Evolutionary conservation across 2,113 vertebrate genomes (phyloP), one percentile per base, ranked within the genome.

Genomic region (Hymenochirus boettgeri): DNA sequence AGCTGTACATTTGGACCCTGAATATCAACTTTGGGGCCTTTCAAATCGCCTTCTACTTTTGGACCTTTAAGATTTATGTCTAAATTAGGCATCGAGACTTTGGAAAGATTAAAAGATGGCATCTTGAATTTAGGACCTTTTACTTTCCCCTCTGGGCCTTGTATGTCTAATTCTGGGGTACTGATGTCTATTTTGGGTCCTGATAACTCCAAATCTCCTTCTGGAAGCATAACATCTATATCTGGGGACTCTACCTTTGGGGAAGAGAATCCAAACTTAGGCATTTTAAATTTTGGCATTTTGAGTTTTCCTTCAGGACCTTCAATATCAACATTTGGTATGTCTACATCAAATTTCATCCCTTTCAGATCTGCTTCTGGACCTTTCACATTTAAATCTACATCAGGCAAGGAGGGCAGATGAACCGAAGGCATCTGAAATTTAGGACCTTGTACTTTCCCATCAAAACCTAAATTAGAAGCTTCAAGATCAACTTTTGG

Each of bases 401-500:
- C n/a, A n/a, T n/a, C 86, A n/a, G n/a, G n/a, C n/a, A n/a, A n/a
- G n/a, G 0, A 85, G 79, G 7, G 83, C 70, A 0, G 73, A 18
- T 0, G 65, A 27, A 4, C 5, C 72, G 1, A 87, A n/a, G n/a
- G 0, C 1, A 0, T 92, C 85, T 2, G 76, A 2, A 1, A 82
- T 79, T 0, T 86, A 80, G 4, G 75, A 53, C 65, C 82, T 86
- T 26, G 79, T n/a, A n/a, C n/a, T n/a, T n/a, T n/a, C n/a, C n/a
- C n/a, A n/a, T n/a, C n/a, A n/a, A n/a, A n/a, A n/a, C n/a, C n/a
- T n/a, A n/a, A n/a, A n/a, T n/a, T 7, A 11, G 15, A 67, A 25
- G 75, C 53, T 1, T 92, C 86, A 18, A 75, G 50, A 9, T 88
- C 88, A 0, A 88, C 82, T 77, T 94, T 97, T 1, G 88, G 86